Conservation (phyloP, 2,888 invertebrate species). For the Drosophila stalkeri region DNA sequence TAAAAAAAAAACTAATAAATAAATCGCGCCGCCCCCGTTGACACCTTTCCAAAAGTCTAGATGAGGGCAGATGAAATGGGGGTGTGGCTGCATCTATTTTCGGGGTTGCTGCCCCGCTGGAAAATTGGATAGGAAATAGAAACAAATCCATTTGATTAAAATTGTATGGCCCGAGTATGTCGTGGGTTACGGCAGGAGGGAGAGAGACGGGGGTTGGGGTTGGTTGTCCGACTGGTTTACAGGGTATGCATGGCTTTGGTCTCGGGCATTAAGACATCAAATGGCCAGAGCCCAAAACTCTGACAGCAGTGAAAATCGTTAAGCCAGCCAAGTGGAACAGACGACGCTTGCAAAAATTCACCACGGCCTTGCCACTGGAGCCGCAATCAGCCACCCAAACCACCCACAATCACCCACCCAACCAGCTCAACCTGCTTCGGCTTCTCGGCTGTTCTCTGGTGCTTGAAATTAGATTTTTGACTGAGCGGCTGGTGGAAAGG, state of each 20-base stretch:
- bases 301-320: slow-evolving; percentile 70
- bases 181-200: background rate
- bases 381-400: background rate
- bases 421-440: background rate
- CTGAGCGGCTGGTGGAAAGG: slow-evolving; percentile 21
- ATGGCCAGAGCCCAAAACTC: slow-evolving; percentile 24
- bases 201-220: background rate
- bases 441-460: slow-evolving; percentile 62
- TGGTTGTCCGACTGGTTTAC: background rate
- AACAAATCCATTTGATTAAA: slow-evolving; percentile 77
- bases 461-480: slow-evolving; percentile 79
- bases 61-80: background rate
- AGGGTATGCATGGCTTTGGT: slow-evolving; percentile 1
- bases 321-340: slow-evolving; percentile 72
- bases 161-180: slow-evolving; percentile 30
- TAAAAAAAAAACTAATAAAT: slow-evolving; percentile 67
- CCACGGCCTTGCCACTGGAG: slow-evolving; percentile 32
- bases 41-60: slow-evolving; percentile 27
- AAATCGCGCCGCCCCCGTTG: slow-evolving; percentile 48
- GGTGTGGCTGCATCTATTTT: slow-evolving; percentile 51
- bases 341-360: slow-evolving; percentile 34
- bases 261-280: slow-evolving; percentile 72
- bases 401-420: background rate
- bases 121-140: slow-evolving; percentile 65
- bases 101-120: slow-evolving; percentile 33